Conservation (phyloP, 2,113 vertebrate species). For the Psittacula cyanocephala region DNA sequence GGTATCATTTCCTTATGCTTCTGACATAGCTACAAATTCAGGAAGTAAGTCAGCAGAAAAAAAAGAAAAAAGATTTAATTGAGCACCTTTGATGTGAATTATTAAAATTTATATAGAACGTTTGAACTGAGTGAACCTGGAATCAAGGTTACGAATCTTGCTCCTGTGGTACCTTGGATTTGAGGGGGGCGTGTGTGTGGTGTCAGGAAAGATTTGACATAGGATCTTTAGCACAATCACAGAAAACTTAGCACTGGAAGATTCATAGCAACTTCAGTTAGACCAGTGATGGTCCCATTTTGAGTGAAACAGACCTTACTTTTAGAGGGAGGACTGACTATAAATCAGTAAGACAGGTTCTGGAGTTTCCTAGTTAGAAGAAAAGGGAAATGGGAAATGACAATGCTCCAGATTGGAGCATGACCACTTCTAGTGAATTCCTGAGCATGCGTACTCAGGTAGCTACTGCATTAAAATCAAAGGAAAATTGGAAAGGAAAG, state of each 20-base stretch:
- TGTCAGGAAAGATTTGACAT: not conserved
- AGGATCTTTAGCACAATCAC: not conserved
- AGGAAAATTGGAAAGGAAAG: not conserved
- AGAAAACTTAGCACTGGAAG: not conserved
- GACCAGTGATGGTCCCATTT: not conserved
- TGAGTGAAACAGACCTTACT: not conserved
- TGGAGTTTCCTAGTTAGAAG: not conserved
- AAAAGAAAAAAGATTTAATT: not conserved
- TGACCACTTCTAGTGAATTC: not conserved
- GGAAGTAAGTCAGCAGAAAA: not conserved
- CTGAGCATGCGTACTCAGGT: not conserved
- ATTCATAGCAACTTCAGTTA: not conserved
- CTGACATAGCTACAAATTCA: not conserved
- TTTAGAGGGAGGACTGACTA: not conserved
- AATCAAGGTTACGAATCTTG: not conserved
- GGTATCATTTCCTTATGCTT: not conserved
- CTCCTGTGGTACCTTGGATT: not conserved
- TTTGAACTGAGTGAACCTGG: not conserved
- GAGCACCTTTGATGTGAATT: not conserved
- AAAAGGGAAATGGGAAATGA: not conserved
- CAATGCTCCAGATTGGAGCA: accelerated
- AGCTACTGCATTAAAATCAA: not conserved
- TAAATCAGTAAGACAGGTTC: not conserved
- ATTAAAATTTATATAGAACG: not conserved
- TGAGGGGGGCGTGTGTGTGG: accelerated